Percentiles rank a stretch among this genome's conserved stretches.
These are phyloP conservation scores for Thalassarche chlororhynchos DNA, from an alignment of 2,113 vertebrate species.

Conservation along the genomic window DNA sequence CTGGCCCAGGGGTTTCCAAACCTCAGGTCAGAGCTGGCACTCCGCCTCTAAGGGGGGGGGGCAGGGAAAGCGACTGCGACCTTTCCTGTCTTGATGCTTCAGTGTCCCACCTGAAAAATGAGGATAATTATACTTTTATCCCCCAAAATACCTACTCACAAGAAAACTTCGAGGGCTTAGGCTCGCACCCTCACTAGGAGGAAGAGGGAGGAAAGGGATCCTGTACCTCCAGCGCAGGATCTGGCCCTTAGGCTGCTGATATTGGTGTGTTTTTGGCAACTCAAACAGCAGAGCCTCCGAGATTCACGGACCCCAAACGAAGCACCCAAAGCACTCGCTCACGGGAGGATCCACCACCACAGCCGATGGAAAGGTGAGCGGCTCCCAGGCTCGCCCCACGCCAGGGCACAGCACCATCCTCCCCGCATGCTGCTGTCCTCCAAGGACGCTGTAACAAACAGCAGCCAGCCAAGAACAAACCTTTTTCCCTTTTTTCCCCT, in stretches of 20 bases:
- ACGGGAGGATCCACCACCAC: background rate
- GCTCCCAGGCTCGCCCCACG: accelerated
- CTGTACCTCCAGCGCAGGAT: background rate
- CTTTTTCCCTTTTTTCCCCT: too few relatives aligned
- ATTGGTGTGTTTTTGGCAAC: background rate
- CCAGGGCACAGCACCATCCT: background rate
- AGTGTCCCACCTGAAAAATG: background rate
- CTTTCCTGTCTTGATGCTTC: too few relatives aligned
- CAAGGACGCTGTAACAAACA: accelerated
- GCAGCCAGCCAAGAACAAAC: background rate
- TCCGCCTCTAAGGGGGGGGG: too few relatives aligned
- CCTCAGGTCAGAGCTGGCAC: background rate
- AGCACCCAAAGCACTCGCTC: accelerated
- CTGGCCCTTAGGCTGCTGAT: background rate
- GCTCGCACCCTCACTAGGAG: background rate
- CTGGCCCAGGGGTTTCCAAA: background rate
- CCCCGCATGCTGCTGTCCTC: background rate
- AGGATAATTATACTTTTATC: too few relatives aligned
- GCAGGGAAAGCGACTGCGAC: accelerated
- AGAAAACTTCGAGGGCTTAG: background rate
- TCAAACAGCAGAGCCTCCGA: background rate
- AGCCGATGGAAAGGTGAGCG: too few relatives aligned
- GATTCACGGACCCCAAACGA: too few relatives aligned
- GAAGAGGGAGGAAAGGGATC: background rate
- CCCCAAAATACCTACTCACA: too few relatives aligned